Evolutionary conservation across 2,888 invertebrate species (phyloP), one percentile per base, ranked within the genome.

Genomic region (Drosophila cognata): DNA sequence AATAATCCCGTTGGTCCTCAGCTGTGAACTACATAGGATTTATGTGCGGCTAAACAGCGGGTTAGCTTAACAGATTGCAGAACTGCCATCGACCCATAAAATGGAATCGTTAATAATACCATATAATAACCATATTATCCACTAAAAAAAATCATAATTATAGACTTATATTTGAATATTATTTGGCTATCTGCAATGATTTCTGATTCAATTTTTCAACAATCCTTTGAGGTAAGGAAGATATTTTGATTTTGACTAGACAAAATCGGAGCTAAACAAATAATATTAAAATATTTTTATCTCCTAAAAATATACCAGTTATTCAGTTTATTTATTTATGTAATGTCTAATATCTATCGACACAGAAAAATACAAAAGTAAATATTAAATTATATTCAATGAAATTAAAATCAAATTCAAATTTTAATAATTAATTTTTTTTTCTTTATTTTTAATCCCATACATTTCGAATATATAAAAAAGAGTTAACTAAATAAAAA

Each of bases 1-100:
- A 29, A 33, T 62, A 68, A 43, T 65, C 29, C 38, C 64, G 64
- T 65, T 77, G 74, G 65, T 77, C 77, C n/a, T 48, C 33, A 16
- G n/a, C 25, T 36, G 1, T 2, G 29, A 60, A 16, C 13, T 6
- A 16, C 16, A 41, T 36, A 1, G 36, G 16, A 25, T 58, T 18
- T 41, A 16, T 25, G 46, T 8, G 25, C 16, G 8, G 16, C 16
- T 46, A 8, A 46, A 46, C 25, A 46, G 46, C 46, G 46, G 25
- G 25, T 25, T 46, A 8, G 2, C 16, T 46, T 1, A 25, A 25
- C 46, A 25, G 46, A 25, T 46, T 25, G 25, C 46, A 16, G 25
- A 4, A 16, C 4, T 25, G 5, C 5, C 5, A 21, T 6, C 0
- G 21, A 8, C 2, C 16, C 7, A 8, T 16, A 16, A 46, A 25